phyloP scores from a whole-genome alignment of 2,113 vertebrate genomes.

The Nyctereutes procyonoides region DNA sequence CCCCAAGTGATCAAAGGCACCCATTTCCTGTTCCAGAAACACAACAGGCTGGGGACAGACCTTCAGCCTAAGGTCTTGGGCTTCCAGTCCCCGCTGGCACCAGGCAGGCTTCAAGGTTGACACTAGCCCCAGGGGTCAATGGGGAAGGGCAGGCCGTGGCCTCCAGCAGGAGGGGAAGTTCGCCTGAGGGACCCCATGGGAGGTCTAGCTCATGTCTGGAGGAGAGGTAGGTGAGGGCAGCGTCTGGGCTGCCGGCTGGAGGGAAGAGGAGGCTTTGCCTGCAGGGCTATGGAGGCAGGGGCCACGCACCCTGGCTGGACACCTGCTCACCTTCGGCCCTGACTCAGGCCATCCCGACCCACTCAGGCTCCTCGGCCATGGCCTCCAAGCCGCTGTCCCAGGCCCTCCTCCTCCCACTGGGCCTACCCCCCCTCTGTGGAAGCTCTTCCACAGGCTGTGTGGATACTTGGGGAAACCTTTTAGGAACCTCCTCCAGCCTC shows the following conservation, averaged over 20 bases:
- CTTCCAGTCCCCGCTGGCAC: neutral
- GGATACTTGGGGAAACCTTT: neutral
- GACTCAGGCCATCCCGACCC: neutral
- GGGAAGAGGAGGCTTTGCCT: neutral
- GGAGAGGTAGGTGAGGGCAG: neutral
- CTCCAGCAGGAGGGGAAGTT: neutral
- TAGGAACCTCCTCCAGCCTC: neutral
- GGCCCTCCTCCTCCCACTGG: neutral
- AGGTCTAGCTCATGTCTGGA: neutral
- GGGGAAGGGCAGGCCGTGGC: neutral
- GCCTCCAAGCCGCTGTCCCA: neutral
- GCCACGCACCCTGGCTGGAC: no score
- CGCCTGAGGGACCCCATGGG: neutral
- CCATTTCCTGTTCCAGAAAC: neutral
- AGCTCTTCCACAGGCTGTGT: neutral
- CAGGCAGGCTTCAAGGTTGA: neutral
- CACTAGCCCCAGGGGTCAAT: rapidly evolving
- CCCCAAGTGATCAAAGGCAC: no score
- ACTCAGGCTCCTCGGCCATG: rapidly evolving
- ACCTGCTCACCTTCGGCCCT: no score
- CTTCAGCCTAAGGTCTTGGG: neutral
- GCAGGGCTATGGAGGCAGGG: neutral
- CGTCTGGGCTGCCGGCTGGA: neutral
- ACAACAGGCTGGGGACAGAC: neutral
- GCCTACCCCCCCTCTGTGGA: neutral